These are phyloP conservation scores for Tipula vernalis DNA, from an alignment of 2,888 invertebrate species.

Conservation along the genomic window DNA sequence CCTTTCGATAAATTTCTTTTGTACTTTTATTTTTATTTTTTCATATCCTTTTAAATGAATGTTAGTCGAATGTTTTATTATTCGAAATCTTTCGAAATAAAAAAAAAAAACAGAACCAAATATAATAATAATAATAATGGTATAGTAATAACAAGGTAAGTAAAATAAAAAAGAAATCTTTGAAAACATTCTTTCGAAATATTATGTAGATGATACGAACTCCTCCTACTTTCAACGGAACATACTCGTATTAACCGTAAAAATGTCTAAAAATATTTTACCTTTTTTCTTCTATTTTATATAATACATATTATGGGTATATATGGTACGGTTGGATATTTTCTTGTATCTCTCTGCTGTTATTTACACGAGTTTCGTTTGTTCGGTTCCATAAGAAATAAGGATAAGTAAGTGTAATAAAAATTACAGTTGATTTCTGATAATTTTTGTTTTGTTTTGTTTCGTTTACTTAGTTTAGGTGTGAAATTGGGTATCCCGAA, in stretches of 20 bases:
- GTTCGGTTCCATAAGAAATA: neutral
- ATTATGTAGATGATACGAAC: neutral
- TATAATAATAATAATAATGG: neutral
- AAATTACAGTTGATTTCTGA: neutral
- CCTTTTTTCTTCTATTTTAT: neutral
- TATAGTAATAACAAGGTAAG: neutral
- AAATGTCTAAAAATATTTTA: neutral
- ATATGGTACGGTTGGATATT: neutral
- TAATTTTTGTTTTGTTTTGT: neutral
- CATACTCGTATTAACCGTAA: neutral
- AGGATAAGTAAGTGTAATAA: conserved; percentile 4
- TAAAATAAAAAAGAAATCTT: neutral
- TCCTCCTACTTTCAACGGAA: neutral
- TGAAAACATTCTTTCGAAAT: neutral
- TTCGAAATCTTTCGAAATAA: neutral
- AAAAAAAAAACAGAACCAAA: neutral
- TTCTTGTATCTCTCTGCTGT: neutral
- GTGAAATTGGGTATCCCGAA: neutral
- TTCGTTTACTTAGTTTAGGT: neutral
- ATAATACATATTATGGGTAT: neutral
- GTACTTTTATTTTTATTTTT: neutral
- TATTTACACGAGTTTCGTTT: neutral
- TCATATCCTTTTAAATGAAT: neutral
- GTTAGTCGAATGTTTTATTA: neutral
- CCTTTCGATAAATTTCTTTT: neutral